Percentiles rank a stretch among this genome's conserved stretches.
These are phyloP conservation scores for Physocephala rufipes DNA, from an alignment of 2,888 invertebrate genomes.

Conservation along the genomic window DNA sequence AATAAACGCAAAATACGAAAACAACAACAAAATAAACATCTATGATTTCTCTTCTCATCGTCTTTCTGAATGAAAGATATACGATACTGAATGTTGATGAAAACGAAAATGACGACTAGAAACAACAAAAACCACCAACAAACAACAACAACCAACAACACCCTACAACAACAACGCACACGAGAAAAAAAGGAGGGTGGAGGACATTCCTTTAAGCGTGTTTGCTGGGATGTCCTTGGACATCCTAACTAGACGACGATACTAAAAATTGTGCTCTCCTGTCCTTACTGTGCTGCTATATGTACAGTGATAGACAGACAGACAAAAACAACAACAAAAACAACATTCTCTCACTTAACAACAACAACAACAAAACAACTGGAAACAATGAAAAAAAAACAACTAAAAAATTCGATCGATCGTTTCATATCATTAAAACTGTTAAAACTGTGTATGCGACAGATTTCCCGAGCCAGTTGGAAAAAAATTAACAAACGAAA, in stretches of 20 bases:
- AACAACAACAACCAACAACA: background rate
- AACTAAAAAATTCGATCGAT: too few species aligned
- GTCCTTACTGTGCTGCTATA: slow-evolving; percentile 10
- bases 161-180: too few species aligned
- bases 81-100: background rate
- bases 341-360: too few species aligned
- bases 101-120: too few species aligned
- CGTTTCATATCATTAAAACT: background rate
- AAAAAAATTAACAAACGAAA: slow-evolving; percentile 30
- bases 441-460: background rate
- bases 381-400: too few species aligned
- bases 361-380: background rate
- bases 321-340: background rate
- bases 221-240: slow-evolving; percentile 2
- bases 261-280: slow-evolving; percentile 2
- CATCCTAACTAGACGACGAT: slow-evolving; percentile 7
- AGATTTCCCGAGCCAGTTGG: slow-evolving; percentile 15
- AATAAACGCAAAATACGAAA: slow-evolving; percentile 2
- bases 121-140: too few species aligned
- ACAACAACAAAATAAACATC: slow-evolving; percentile 20
- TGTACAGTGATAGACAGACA: background rate
- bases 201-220: background rate
- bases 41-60: slow-evolving; percentile 12
- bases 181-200: too few species aligned
- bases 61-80: slow-evolving; percentile 34